Evolutionary conservation across 2,888 invertebrate species (phyloP).

Genomic region (Octodonta nipae): DNA sequence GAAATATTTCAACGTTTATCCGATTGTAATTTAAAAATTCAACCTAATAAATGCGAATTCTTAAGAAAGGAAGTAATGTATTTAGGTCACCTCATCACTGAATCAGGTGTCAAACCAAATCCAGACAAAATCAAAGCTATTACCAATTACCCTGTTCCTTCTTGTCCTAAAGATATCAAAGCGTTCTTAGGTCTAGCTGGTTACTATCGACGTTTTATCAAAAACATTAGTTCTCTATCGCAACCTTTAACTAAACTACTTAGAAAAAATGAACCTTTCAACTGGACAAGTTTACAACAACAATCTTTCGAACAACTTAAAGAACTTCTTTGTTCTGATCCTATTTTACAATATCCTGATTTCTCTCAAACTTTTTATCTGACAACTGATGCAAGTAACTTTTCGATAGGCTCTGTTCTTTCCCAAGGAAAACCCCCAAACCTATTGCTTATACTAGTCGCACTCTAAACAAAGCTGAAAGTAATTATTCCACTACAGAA

Average conservation of each 20-base stretch:
- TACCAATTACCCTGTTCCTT: slow-evolving; percentile 9
- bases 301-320: slow-evolving; percentile 15
- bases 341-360: slow-evolving; percentile 22
- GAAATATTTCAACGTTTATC: slow-evolving; percentile 14
- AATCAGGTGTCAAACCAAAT: slow-evolving; percentile 12
- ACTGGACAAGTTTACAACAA: slow-evolving; percentile 12
- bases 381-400: slow-evolving; percentile 27
- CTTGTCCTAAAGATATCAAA: slow-evolving; percentile 13
- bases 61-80: slow-evolving; percentile 12
- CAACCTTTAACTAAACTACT: slow-evolving; percentile 13
- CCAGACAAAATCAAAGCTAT: slow-evolving; percentile 10
- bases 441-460: slow-evolving; percentile 28
- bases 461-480: slow-evolving; percentile 24
- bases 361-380: slow-evolving; percentile 20
- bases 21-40: slow-evolving; percentile 11
- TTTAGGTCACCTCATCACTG: slow-evolving; percentile 13
- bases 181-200: slow-evolving; percentile 14
- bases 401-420: slow-evolving; percentile 13
- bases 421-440: too few relatives aligned
- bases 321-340: slow-evolving; percentile 9
- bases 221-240: slow-evolving; percentile 12
- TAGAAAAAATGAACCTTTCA: slow-evolving; percentile 9
- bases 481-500: slow-evolving; percentile 28
- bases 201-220: slow-evolving; percentile 12
- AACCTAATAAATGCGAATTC: slow-evolving; percentile 15